Base-by-base conservation (phyloP, 1,140 invertebrate genomes). In the Nasonia vitripennis region DNA sequence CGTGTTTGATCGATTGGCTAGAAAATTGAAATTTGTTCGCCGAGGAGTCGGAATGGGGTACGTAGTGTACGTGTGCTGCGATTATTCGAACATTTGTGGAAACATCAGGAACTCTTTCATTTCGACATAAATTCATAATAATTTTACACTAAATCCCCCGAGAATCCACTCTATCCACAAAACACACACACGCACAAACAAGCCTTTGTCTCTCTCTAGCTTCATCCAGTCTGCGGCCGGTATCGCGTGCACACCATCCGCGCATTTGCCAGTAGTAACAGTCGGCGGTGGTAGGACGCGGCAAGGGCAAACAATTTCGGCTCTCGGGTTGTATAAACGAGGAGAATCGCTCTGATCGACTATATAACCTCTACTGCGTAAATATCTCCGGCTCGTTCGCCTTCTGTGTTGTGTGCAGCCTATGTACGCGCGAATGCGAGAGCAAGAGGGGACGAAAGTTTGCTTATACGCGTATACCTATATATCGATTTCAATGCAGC, bases 261-360 rank as follows among this genome's bases (percentile, higher is more conserved):
- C 17, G 23, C 31, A 14, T 45, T 83, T 77, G 62, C 27, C 41
- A 83, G 73, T 78, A 83, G 74, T 68, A 78, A 17, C 45, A 45
- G 74, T 68, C 73, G 71, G 12, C 2, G 11, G 14, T 48, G 48
- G 11, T 20, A 6, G 2, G 45, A 9, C 73, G 9, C 14, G 48
- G 7, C 27, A 62, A 82, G 74, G 23, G 34, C 77, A 78, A 70
- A 31, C 83, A 84, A 79, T 84, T 71, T 71, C 62, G 20, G 7
- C 14, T 45, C 14, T 45, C 2, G 2, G 34, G 7, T 55, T 67
- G 27, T 73, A 55, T 73, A 37, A 78, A 37, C 67, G 7, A 37
- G 10, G 20, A 70, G 75, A 78, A 55, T 78, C 75, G 41, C 4
- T 1, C 55, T 17, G 83, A 78, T 78, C 75, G 68, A 70, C 41